A percentile compares a stretch with the other conserved stretches of the same genome.
Evolutionary conservation across 2,888 invertebrate species (phyloP).

Genomic region (Drosophila testacea): DNA sequence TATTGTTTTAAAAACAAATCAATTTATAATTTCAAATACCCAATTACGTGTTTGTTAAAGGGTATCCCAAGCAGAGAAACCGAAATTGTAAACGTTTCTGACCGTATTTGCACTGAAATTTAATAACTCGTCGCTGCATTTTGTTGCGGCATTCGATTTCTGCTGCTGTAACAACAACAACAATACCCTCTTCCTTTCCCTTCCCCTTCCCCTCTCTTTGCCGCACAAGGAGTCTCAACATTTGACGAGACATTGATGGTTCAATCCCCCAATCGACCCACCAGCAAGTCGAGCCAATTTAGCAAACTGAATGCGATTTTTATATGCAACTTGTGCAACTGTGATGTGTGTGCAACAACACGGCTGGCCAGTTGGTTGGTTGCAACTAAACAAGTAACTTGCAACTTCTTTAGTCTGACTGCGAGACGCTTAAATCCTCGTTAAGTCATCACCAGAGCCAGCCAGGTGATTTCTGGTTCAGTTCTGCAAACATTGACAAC

Average conservation of each 20-base stretch:
- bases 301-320: conserved; percentile 74
- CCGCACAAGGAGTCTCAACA: conserved; percentile 38
- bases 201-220: not conserved
- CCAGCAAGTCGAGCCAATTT: conserved; percentile 73
- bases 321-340: conserved; percentile 61
- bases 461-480: conserved; percentile 39
- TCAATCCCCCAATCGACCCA: conserved; percentile 76
- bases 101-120: conserved; percentile 62
- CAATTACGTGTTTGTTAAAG: not conserved
- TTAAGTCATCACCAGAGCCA: conserved; percentile 68
- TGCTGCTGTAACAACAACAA: conserved; percentile 17
- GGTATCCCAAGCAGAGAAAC: conserved; percentile 20
- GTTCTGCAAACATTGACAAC: conserved; percentile 34
- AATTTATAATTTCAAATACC: not conserved
- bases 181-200: not conserved
- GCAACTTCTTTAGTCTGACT: conserved; percentile 3
- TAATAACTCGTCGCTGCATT: conserved; percentile 67
- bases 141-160: conserved; percentile 46
- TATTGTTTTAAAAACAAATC: too few species aligned
- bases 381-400: conserved; percentile 11
- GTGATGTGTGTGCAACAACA: conserved; percentile 28
- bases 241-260: conserved; percentile 80
- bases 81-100: conserved; percentile 63
- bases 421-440: conserved; percentile 64
- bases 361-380: not conserved